These are phyloP conservation scores for Triplophysa siluroides DNA, from an alignment of 2,113 vertebrate genomes.

Conservation along the genomic window DNA sequence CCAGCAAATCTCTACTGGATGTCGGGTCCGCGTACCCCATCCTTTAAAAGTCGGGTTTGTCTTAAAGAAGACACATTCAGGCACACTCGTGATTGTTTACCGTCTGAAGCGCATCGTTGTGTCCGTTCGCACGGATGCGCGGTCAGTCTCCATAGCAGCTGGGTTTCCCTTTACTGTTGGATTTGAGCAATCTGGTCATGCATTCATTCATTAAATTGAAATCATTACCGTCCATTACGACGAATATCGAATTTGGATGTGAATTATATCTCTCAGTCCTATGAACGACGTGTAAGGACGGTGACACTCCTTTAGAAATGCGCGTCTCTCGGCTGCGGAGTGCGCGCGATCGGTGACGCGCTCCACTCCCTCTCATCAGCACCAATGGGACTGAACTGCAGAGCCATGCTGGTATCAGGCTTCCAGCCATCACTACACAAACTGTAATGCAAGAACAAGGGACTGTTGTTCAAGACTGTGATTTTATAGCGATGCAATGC, in stretches of 20 bases:
- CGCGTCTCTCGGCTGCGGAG: background rate
- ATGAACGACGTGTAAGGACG: conserved; percentile 8
- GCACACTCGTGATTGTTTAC: conserved; percentile 13
- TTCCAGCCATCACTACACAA: background rate
- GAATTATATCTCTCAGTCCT: background rate
- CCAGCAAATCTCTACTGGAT: conserved; percentile 89
- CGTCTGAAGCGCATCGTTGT: background rate
- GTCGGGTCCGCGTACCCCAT: conserved; percentile 95
- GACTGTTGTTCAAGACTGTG: background rate
- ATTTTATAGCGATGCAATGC: background rate
- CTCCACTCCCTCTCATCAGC: conserved; percentile 33
- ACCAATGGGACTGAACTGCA: background rate
- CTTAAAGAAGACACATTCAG: conserved; percentile 8
- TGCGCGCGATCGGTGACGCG: conserved; percentile 16
- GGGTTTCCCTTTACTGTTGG: background rate
- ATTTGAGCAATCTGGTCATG: background rate
- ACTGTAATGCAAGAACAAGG: background rate
- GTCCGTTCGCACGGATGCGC: background rate
- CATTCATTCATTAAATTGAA: background rate
- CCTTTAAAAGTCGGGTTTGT: conserved; percentile 47
- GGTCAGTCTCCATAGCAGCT: conserved; percentile 21
- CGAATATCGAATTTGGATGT: background rate
- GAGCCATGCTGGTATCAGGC: background rate
- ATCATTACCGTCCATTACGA: background rate
- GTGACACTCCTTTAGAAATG: conserved; percentile 14